A percentile compares a stretch with the other conserved stretches of the same genome.
These are phyloP conservation scores for Lacanobia oleracea DNA, from an alignment of 2,888 invertebrate genomes.

Conservation along the genomic window DNA sequence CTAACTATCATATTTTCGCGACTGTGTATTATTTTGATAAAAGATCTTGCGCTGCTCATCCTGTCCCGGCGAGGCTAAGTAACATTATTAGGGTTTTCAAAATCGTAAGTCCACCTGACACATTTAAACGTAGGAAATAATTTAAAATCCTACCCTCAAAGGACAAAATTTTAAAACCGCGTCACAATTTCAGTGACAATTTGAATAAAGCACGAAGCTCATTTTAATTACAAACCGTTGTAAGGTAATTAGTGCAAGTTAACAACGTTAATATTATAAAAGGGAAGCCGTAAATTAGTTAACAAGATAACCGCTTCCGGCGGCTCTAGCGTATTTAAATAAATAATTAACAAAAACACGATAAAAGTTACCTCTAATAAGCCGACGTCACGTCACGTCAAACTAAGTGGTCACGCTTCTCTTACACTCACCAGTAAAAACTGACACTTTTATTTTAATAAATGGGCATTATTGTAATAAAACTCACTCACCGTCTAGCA, in stretches of 20 bases:
- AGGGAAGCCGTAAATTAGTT: constrained; percentile 19
- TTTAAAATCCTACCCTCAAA: neutral
- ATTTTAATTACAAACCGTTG: constrained; percentile 45
- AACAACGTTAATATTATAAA: constrained; percentile 37
- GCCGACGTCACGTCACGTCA: neutral
- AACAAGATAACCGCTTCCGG: constrained; percentile 46
- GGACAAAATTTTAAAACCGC: neutral
- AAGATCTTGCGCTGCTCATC: too few species aligned
- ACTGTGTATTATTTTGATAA: too few species aligned
- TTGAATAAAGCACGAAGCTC: constrained; percentile 14
- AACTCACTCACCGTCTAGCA: constrained; percentile 83
- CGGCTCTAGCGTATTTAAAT: constrained; percentile 25
- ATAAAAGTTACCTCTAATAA: constrained; percentile 21
- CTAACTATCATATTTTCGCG: neutral
- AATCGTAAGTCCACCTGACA: too few species aligned
- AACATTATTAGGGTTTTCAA: too few species aligned
- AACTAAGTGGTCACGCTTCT: constrained; percentile 3
- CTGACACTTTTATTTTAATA: neutral
- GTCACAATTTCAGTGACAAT: neutral
- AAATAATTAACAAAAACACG: constrained; percentile 36
- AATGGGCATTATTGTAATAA: neutral
- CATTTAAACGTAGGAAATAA: too few species aligned
- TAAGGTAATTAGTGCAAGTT: constrained; percentile 44
- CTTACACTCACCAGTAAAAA: constrained; percentile 9
- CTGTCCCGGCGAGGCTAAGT: too few species aligned